phyloP scores from a whole-genome alignment of 2,888 invertebrate genomes.

The Amphipyra berbera region DNA sequence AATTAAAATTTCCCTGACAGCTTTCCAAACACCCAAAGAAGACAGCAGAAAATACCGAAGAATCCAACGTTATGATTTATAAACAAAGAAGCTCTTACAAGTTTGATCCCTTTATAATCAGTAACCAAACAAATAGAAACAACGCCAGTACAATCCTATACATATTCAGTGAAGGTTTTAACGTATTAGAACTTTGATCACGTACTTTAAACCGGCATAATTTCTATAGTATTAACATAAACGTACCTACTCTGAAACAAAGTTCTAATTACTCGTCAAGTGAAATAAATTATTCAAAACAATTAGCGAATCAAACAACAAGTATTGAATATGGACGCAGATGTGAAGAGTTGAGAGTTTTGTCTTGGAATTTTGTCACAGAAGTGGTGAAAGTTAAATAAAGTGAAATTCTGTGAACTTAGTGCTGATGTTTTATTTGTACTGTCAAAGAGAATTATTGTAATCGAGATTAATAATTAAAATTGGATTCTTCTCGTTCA shows the following conservation, averaged over 20 bases:
- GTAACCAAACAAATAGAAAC: conserved; percentile 54
- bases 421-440: conserved; percentile 11
- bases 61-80: conserved; percentile 39
- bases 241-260: conserved; percentile 72
- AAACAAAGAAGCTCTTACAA: conserved; percentile 48
- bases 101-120: conserved; percentile 50
- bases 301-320: conserved; percentile 76
- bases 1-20: conserved; percentile 19
- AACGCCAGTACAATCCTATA: conserved; percentile 61
- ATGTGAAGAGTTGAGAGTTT: conserved; percentile 49
- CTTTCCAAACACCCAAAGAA: conserved; percentile 26
- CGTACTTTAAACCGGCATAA: conserved; percentile 74
- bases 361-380: conserved; percentile 29
- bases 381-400: conserved; percentile 22
- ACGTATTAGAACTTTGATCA: conserved; percentile 77
- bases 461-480: conserved; percentile 10
- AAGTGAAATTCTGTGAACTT: conserved; percentile 19
- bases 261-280: conserved; percentile 81
- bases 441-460: conserved; percentile 24
- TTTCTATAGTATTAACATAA: conserved; percentile 75
- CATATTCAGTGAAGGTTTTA: conserved; percentile 73
- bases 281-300: conserved; percentile 83
- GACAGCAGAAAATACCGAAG: conserved; percentile 23
- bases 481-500: neutral
- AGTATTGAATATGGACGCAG: conserved; percentile 63